These are phyloP conservation scores for Leptobrachium leishanense DNA, from an alignment of 2,113 vertebrate genomes.

Conservation along the genomic window DNA sequence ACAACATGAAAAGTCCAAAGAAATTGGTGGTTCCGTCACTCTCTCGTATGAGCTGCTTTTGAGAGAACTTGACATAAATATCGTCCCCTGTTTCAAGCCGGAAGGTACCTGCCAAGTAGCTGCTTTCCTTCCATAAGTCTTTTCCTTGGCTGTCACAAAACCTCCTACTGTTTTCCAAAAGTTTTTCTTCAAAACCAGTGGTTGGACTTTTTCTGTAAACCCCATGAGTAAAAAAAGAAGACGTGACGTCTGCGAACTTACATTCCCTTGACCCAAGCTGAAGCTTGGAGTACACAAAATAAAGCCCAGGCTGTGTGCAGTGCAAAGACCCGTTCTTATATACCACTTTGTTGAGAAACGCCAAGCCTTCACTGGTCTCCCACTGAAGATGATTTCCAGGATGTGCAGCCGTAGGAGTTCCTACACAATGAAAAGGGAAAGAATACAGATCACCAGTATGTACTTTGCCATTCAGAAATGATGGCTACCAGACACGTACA, in stretches of 20 bases:
- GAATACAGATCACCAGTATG: too few species aligned
- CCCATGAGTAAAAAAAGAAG: conserved; percentile 51
- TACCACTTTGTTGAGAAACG: conserved; percentile 62
- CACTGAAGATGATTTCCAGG: conserved; percentile 60
- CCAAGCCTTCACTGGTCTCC: conserved; percentile 55
- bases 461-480: too few species aligned
- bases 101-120: conserved; percentile 76
- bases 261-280: conserved; percentile 51
- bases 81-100: conserved; percentile 63
- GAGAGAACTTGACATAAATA: conserved; percentile 66
- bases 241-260: not conserved
- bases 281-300: conserved; percentile 81
- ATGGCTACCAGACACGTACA: too few species aligned
- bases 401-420: conserved; percentile 36
- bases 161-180: conserved; percentile 61
- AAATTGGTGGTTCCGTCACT: conserved; percentile 58
- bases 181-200: conserved; percentile 52
- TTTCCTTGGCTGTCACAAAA: not conserved
- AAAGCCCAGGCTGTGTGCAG: conserved; percentile 66
- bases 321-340: conserved; percentile 64
- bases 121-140: conserved; percentile 58
- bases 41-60: conserved; percentile 48
- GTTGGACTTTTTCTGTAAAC: conserved; percentile 57
- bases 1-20: conserved; percentile 82
- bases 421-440: too few species aligned